Evolutionary conservation across 2,797 vertebrate genomes (phyloP).

Genomic region (Amblyraja radiata): DNA sequence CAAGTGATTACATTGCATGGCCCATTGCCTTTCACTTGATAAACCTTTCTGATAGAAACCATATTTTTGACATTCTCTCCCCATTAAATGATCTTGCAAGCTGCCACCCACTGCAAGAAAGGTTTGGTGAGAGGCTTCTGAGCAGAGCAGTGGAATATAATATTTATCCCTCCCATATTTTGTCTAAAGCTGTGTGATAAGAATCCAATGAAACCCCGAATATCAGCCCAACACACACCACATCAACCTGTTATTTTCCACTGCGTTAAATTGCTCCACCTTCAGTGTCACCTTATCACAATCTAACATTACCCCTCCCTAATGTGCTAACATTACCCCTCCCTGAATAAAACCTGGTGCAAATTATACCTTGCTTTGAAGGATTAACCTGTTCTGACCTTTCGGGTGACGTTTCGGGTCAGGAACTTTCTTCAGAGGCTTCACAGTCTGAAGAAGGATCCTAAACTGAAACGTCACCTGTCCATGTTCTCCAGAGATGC

Average conservation of each 20-base stretch:
- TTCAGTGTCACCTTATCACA: slow-evolving; percentile 4
- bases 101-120: not conserved
- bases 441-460: too few relatives aligned
- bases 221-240: not conserved
- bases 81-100: not conserved
- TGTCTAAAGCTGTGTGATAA: not conserved
- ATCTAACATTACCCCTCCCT: not conserved
- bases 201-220: not conserved
- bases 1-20: not conserved
- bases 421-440: too few relatives aligned
- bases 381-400: not conserved
- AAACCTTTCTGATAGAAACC: slow-evolving; percentile 22
- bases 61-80: slow-evolving; percentile 18
- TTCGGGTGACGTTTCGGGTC: too few relatives aligned
- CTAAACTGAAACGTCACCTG: too few relatives aligned
- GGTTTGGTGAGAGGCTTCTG: not conserved
- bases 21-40: slow-evolving; percentile 1
- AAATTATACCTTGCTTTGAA: not conserved
- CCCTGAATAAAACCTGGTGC: not conserved
- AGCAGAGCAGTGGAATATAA: not conserved
- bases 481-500: too few relatives aligned
- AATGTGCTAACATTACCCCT: not conserved
- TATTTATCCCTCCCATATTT: not conserved
- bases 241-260: not conserved
- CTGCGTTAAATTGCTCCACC: not conserved